Evolutionary conservation across 2,113 vertebrate genomes (phyloP).

Genomic region (Pyrgilauda ruficollis): DNA sequence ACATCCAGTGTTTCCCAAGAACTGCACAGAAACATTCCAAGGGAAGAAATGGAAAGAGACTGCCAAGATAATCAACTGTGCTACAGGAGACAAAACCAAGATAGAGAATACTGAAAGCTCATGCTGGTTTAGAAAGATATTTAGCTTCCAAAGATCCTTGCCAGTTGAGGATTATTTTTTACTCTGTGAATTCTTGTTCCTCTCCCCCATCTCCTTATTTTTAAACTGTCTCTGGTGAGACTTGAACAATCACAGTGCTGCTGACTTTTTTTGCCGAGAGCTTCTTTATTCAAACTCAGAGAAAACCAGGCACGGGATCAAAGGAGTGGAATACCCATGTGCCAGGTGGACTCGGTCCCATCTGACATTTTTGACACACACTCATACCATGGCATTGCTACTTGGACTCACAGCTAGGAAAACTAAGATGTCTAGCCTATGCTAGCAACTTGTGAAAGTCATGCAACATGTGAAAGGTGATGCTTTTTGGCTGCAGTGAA

Average conservation of each 20-base stretch:
- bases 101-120: not conserved
- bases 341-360: slow-evolving; percentile 62
- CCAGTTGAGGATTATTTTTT: not conserved
- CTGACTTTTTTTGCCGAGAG: not conserved
- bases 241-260: not conserved
- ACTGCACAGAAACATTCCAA: not conserved
- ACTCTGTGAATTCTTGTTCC: not conserved
- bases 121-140: not conserved
- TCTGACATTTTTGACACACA: slow-evolving; percentile 65
- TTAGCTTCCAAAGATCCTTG: not conserved
- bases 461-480: not conserved
- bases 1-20: not conserved
- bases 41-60: not conserved
- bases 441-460: not conserved
- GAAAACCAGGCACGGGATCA: slow-evolving; percentile 52
- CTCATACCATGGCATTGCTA: slow-evolving; percentile 21
- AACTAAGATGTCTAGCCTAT: slow-evolving; percentile 52
- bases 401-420: slow-evolving; percentile 64
- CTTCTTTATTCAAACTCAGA: slow-evolving; percentile 49
- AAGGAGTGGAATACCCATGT: slow-evolving; percentile 29
- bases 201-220: not conserved
- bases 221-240: slow-evolving; percentile 2
- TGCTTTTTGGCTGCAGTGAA: slow-evolving; percentile 40
- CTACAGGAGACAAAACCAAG: not conserved
- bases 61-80: not conserved